phyloP scores from a whole-genome alignment of 2,113 vertebrate species.

The Psilopsiagon aymara region DNA sequence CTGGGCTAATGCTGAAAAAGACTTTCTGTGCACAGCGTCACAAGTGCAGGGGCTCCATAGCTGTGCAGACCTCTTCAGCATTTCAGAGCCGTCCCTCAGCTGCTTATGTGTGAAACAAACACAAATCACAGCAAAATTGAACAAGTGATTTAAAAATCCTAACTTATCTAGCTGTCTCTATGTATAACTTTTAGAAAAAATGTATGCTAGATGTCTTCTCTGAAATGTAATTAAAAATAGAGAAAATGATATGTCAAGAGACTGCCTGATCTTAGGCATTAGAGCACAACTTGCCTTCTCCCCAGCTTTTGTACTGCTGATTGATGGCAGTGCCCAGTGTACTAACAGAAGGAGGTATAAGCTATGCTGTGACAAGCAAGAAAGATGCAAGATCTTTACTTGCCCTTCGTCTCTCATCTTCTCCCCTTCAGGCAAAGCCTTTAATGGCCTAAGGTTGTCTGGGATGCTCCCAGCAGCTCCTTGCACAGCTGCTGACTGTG shows the following conservation, averaged over 20 bases:
- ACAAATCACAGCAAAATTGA: neutral
- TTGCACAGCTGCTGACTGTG: neutral
- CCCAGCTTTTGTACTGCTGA: accelerated
- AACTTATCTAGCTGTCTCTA: neutral
- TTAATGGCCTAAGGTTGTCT: neutral
- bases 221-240: neutral
- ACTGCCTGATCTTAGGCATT: accelerated
- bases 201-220: neutral
- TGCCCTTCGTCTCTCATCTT: neutral
- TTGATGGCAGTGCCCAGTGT: neutral
- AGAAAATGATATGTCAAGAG: neutral
- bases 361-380: accelerated
- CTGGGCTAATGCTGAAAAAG: neutral
- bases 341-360: neutral
- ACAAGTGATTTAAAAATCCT: neutral
- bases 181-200: neutral
- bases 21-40: accelerated
- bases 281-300: neutral
- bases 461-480: neutral
- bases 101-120: accelerated
- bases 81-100: neutral
- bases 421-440: neutral
- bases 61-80: neutral
- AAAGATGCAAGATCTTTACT: neutral
- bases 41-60: accelerated